Evolutionary conservation across 2,113 vertebrate species (phyloP).

Genomic region (Phasianus colchicus): DNA sequence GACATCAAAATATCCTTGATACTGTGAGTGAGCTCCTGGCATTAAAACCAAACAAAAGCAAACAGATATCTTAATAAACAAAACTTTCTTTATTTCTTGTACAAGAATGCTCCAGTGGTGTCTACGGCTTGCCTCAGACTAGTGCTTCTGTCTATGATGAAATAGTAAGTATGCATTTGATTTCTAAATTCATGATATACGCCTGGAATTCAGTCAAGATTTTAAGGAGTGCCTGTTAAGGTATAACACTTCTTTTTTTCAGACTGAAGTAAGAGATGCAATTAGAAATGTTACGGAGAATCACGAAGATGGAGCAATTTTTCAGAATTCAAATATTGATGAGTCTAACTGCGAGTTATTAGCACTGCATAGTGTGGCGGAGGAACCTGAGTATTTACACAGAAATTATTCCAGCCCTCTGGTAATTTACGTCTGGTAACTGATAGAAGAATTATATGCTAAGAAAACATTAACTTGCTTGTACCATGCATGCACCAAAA

Average conservation of each 20-base stretch:
- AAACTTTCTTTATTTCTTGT: not conserved
- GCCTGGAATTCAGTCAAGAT: not conserved
- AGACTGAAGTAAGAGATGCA: constrained; percentile 59
- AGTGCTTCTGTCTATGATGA: not conserved
- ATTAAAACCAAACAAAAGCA: not conserved
- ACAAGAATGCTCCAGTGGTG: not conserved
- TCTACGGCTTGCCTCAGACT: not conserved
- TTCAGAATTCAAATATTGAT: constrained; percentile 2
- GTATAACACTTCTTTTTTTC: not conserved
- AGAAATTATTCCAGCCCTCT: constrained; percentile 51
- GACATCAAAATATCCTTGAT: not conserved
- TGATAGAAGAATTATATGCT: not conserved
- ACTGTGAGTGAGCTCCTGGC: not conserved
- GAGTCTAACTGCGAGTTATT: constrained; percentile 48
- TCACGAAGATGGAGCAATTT: constrained; percentile 12
- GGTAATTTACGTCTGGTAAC: constrained; percentile 40
- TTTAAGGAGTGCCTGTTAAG: not conserved
- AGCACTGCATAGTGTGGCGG: not conserved
- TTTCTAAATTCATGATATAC: not conserved
- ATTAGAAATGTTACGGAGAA: not conserved
- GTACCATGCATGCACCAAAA: not conserved
- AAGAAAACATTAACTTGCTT: not conserved
- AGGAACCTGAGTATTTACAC: constrained; percentile 21
- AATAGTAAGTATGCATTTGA: not conserved
- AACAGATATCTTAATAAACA: not conserved